Base-by-base conservation (phyloP, 2,888 invertebrate genomes). In the Teleiodes luculella region DNA sequence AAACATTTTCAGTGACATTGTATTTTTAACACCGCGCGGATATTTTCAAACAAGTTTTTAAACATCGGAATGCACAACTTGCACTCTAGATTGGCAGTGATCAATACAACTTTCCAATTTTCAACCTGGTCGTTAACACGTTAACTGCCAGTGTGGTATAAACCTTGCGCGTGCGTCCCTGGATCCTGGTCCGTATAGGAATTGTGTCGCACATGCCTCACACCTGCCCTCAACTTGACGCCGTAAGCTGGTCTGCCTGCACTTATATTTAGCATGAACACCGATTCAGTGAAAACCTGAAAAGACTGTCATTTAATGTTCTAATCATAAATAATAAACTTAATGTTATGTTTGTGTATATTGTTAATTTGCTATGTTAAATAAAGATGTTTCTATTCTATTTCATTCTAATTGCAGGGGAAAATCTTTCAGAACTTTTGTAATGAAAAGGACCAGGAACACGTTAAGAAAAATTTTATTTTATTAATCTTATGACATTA, bases 161-260 rank as follows among this genome's bases (percentile, higher is more conserved):
- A 46, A 46, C 31, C 31, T 46, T 7, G 8, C 16, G 7, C 0
- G 28, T 18, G 7, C 0, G 28, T 18, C 35, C 39, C 31, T 18
- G 46, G 36, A 28, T 54, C 35, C 24, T 41, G 35, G 48, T 41
- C 20, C 39, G 35, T 31, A 48, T 35, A 31, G 16, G 35, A 48
- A 48, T 45, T 53, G 59, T 55, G 54, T 41, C 48, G 45, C 51
- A 50, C 53, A 36, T 45, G 53, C 55, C 57, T 33, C 53, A 53
- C 60, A 60, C 69, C 68, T 69, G 68, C 67, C 61, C 55, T 54
- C 57, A 64, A 66, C 66, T 57, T 64, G 65, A 66, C 59, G 60
- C 41, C 7, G 41, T 37, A 14, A 41, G 41, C 41, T 10, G 20
- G 11, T 16, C 14, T 10, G 14, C 13, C 30, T 47, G 31, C 30